Evolutionary conservation across 2,888 invertebrate species (phyloP), one percentile per base, ranked within the genome.

Genomic region (Plagodis dolabraria): DNA sequence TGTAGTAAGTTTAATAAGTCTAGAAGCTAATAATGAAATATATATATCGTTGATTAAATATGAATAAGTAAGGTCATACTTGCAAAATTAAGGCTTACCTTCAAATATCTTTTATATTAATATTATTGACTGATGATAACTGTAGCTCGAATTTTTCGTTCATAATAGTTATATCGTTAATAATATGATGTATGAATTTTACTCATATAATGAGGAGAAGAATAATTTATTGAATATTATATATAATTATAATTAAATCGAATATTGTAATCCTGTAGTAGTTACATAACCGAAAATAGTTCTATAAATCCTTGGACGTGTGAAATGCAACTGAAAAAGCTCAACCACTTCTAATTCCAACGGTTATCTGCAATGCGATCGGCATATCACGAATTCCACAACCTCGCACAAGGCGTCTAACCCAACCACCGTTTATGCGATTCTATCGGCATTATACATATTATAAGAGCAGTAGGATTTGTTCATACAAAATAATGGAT

Each of bases 361-460:
- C 62, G 53, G 45, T 64, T 69, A 67, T 63, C 69, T 59, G 62
- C 56, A 63, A 67, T 62, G 53, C 64, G 52, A 65, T 69, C 69
- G 67, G 60, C 63, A 69, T 65, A 65, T 69, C 67, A 69, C 67
- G 67, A 69, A 69, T 67, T 57, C 60, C 58, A 54, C 58, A 44
- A 47, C 57, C 61, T 59, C 51, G 45, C 50, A 49, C 49, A 47
- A 40, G 8, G 55, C 48, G 46, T 53, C 57, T 46, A 51, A 51
- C 60, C 56, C 36, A 47, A 51, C 52, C 55, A 52, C 42, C 53
- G 36, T 48, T 53, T 50, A 22, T 51, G n/a, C 48, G 50, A 50
- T 57, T 47, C 35, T 58, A 45, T 57, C 47, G 50, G 22, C 49
- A 12, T 10, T 34, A 7, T 53, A 53, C 34, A 57, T 38, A 35